phyloP scores from a whole-genome alignment of 2,113 vertebrate genomes.

The Periophthalmodon schlosseri region DNA sequence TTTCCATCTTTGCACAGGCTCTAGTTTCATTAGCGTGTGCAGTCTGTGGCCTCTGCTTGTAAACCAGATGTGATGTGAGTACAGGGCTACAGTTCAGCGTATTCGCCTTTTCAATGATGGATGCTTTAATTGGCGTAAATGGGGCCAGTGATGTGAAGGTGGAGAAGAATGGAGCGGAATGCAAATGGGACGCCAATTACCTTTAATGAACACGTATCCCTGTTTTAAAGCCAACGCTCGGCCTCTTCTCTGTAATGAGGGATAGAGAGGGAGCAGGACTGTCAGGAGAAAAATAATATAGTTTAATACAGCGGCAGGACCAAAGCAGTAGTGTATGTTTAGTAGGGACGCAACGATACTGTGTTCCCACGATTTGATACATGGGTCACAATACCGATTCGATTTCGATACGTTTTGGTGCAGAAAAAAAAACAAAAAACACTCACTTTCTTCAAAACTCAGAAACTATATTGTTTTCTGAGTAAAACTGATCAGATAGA shows the following conservation, averaged over 20 bases:
- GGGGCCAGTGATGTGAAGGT: slow-evolving; percentile 3
- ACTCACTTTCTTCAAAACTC: no score
- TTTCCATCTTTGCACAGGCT: background rate
- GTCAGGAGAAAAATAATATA: background rate
- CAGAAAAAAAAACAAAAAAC: no score
- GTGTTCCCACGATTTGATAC: no score
- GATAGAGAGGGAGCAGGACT: background rate
- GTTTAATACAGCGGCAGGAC: background rate
- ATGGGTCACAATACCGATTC: no score
- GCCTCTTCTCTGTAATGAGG: background rate
- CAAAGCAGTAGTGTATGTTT: background rate
- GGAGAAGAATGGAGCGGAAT: slow-evolving; percentile 6
- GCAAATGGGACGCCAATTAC: slow-evolving; percentile 3
- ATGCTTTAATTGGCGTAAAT: slow-evolving; percentile 8
- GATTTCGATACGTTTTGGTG: no score
- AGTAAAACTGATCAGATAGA: no score
- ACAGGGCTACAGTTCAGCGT: slow-evolving; percentile 2
- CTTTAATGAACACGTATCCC: background rate
- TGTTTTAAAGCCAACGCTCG: background rate
- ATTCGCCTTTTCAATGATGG: slow-evolving; percentile 6
- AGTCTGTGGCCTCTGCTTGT: background rate
- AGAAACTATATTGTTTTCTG: no score
- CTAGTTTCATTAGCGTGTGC: background rate
- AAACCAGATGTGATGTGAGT: background rate
- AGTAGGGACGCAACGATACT: no score